These are phyloP conservation scores for Danionella cerebrum DNA, from an alignment of 2,113 vertebrate genomes.

Conservation along the genomic window DNA sequence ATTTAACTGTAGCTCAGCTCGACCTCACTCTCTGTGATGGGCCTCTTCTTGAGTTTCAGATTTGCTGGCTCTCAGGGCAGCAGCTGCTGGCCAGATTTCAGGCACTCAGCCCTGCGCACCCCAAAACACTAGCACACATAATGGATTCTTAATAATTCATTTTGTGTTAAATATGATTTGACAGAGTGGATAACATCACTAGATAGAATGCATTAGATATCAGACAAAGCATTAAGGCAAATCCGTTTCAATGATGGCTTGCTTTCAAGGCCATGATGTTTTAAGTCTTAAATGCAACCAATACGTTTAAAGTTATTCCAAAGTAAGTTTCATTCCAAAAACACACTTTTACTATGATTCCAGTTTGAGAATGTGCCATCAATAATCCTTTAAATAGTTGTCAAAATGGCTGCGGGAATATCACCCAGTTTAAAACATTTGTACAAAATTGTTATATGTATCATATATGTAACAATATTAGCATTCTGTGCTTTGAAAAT, in stretches of 20 bases:
- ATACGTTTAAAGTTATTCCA: neutral
- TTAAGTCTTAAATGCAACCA: neutral
- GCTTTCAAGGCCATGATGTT: neutral
- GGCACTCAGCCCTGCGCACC: slow-evolving; percentile 26
- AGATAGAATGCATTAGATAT: slow-evolving; percentile 20
- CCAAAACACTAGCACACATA: slow-evolving; percentile 17
- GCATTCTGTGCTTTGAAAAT: too few relatives aligned
- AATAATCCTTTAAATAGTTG: too few relatives aligned
- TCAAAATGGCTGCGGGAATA: too few relatives aligned
- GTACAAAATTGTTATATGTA: too few relatives aligned
- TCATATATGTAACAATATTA: too few relatives aligned
- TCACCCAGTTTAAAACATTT: too few relatives aligned
- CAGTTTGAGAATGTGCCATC: too few relatives aligned
- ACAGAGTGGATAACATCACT: slow-evolving; percentile 14
- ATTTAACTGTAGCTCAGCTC: slow-evolving; percentile 17
- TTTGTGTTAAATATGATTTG: slow-evolving; percentile 31
- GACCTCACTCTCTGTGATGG: slow-evolving; percentile 3
- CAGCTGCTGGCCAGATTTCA: slow-evolving; percentile 23
- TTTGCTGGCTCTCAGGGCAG: slow-evolving; percentile 18
- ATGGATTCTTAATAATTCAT: slow-evolving; percentile 43
- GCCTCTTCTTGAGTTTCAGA: slow-evolving; percentile 36
- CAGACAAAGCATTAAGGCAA: slow-evolving; percentile 9
- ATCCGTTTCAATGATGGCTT: neutral
- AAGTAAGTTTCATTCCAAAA: neutral
- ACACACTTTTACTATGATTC: too few relatives aligned